Evolutionary conservation across 2,113 vertebrate genomes (phyloP), one percentile per base, ranked within the genome.

Genomic region (Miniopterus natalensis): DNA sequence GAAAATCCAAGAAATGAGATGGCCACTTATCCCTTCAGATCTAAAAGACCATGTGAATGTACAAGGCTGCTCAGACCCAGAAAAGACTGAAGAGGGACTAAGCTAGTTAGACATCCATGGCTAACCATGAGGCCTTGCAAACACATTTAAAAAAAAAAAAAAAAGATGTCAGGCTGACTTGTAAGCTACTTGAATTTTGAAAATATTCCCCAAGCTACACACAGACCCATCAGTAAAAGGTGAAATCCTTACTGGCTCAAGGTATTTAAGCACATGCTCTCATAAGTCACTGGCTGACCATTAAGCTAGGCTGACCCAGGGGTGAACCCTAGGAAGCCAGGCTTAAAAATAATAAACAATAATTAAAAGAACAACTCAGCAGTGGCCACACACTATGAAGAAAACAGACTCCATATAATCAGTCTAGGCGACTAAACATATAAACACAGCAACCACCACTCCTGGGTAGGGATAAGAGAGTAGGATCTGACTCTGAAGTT

Each of bases 311-410:
- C 14, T 40, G 42, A 61, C 55, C 55, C 25, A 51, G 68, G 5
- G 47, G 17, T 40, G 23, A 61, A 18, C 42, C 42, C 42, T 40
- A 73, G 14, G 42, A 59, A 91, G 9, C 2, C 21, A 73, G 53
- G 23, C 31, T 83, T 73, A 71, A 91, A 91, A 36, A 90, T 29
- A 79, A 63, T 51, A 61, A n/a, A 80, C 20, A 90, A 90, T 11
- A 31, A 66, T 79, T 89, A 75, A 75, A 61, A 49, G 73, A 66
- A 78, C 51, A 66, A 53, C 8, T 79, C 12, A 90, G 49, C 49
- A 47, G 29, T 20, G 40, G 51, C 51, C 36, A 47, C 18, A 80
- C 13, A 57, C 29, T 70, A 8, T 70, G 21, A n/a, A 18, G 29
- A 65, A 55, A 80, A 79, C 36, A 57, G 40, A 80, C 27, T 80